phyloP scores from a whole-genome alignment of 1,140 invertebrate species.

The Melitaea cinxia region DNA sequence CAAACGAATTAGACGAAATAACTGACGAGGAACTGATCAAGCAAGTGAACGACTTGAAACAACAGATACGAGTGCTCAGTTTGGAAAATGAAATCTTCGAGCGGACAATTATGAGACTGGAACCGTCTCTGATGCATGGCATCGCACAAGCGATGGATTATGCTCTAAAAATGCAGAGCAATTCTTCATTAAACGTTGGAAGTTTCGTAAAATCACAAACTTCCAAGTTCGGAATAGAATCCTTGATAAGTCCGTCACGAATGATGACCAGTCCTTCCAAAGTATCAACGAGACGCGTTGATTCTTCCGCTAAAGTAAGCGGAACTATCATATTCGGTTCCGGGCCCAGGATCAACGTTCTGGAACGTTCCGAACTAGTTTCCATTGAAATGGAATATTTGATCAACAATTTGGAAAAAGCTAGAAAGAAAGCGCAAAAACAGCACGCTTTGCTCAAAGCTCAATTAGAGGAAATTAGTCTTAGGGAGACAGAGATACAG shows the following conservation, averaged over 20 bases:
- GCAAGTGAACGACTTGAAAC: slow-evolving; percentile 60
- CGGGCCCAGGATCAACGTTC: slow-evolving; percentile 66
- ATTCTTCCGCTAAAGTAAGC: slow-evolving; percentile 65
- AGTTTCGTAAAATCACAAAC: slow-evolving; percentile 64
- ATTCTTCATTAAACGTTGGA: slow-evolving; percentile 50
- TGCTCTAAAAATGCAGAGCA: slow-evolving; percentile 59
- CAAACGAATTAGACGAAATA: slow-evolving; percentile 59
- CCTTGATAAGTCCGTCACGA: slow-evolving; percentile 56
- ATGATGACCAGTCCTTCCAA: slow-evolving; percentile 62
- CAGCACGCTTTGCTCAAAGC: slow-evolving; percentile 68
- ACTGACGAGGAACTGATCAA: slow-evolving; percentile 65
- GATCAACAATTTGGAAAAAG: slow-evolving; percentile 52
- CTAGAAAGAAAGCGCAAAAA: slow-evolving; percentile 54
- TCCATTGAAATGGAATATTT: slow-evolving; percentile 76
- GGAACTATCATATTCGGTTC: slow-evolving; percentile 57
- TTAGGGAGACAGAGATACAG: slow-evolving; percentile 69
- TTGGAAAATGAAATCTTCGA: slow-evolving; percentile 76
- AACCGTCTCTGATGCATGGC: slow-evolving; percentile 65
- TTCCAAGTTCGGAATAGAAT: slow-evolving; percentile 59
- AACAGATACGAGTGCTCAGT: slow-evolving; percentile 55
- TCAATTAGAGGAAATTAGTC: slow-evolving; percentile 77
- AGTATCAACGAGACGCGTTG: slow-evolving; percentile 56
- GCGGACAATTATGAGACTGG: slow-evolving; percentile 65
- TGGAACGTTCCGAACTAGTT: slow-evolving; percentile 74
- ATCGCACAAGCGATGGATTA: slow-evolving; percentile 72